A percentile compares a stretch with the other conserved stretches of the same genome.
Conservation (phyloP, 2,888 invertebrate species). For the Rosalia funebris region DNA sequence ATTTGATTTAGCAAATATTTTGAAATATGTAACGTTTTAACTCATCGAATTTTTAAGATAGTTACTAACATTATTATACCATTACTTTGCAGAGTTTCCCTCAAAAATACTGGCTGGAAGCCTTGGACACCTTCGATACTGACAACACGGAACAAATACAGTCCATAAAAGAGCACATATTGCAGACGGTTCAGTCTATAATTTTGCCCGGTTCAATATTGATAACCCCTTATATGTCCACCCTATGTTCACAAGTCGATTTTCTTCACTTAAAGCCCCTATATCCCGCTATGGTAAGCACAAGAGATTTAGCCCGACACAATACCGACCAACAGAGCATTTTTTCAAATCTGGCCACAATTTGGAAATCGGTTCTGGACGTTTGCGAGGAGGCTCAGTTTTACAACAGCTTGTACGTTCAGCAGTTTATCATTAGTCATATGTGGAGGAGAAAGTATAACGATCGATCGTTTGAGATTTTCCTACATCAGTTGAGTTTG, state of each 20-base stretch:
- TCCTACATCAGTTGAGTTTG: slow-evolving; percentile 40
- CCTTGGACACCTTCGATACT: slow-evolving; percentile 42
- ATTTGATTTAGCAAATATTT: too few relatives aligned
- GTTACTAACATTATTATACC: too few relatives aligned
- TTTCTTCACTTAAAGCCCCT: slow-evolving; percentile 42
- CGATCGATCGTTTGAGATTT: slow-evolving; percentile 46
- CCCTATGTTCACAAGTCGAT: slow-evolving; percentile 47
- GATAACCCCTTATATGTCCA: slow-evolving; percentile 54
- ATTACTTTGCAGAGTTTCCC: slow-evolving; percentile 54
- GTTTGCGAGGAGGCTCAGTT: slow-evolving; percentile 69
- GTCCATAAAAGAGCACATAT: slow-evolving; percentile 38
- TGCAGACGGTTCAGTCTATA: slow-evolving; percentile 49
- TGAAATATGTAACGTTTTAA: too few relatives aligned
- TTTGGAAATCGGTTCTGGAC: slow-evolving; percentile 74
- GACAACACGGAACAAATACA: slow-evolving; percentile 33
- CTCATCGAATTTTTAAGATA: too few relatives aligned
- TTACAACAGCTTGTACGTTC: slow-evolving; percentile 55
- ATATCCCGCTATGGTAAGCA: slow-evolving; percentile 49
- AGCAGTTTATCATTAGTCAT: slow-evolving; percentile 55
- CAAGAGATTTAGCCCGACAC: slow-evolving; percentile 48
- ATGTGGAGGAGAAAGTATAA: slow-evolving; percentile 60
- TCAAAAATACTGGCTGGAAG: slow-evolving; percentile 56
- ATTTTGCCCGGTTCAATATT: slow-evolving; percentile 60
- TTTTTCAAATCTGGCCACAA: slow-evolving; percentile 66
- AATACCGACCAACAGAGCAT: slow-evolving; percentile 40